A percentile compares a stretch with the other conserved stretches of the same genome.
These are phyloP conservation scores for Pseudorhiza aurosa DNA, from an alignment of 30 jellyfish, hydroid and myxozoan species.

Conservation along the genomic window DNA sequence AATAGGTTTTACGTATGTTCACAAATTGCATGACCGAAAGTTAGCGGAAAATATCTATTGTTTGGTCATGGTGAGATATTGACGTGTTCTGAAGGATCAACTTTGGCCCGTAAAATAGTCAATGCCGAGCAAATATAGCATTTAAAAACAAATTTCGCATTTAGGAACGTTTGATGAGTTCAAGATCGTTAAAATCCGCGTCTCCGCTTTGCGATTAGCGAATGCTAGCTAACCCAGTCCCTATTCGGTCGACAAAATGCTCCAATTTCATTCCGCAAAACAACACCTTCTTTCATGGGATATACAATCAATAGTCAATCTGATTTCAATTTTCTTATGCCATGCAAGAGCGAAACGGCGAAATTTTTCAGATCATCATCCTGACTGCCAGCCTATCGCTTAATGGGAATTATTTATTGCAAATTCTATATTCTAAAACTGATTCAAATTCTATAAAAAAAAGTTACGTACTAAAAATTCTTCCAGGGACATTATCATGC, in stretches of 20 bases:
- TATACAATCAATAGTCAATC: too few species aligned
- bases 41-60: conserved; percentile 22
- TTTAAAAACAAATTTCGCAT: background rate
- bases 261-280: background rate
- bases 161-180: background rate
- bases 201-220: background rate
- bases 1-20: conserved; percentile 31
- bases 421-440: too few species aligned
- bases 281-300: too few species aligned
- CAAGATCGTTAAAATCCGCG: background rate
- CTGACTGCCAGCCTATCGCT: too few species aligned
- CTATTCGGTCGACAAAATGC: background rate
- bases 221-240: background rate
- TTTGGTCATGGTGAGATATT: conserved; percentile 35
- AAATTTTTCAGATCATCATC: too few species aligned
- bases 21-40: conserved; percentile 56
- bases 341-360: too few species aligned
- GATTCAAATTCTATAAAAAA: too few species aligned
- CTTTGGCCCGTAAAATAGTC: background rate
- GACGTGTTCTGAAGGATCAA: background rate
- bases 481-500: too few species aligned
- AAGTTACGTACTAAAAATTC: too few species aligned
- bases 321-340: too few species aligned
- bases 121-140: conserved; percentile 4
- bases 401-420: too few species aligned